Conservation (phyloP, 2,797 vertebrate species). For the Lagodon rhomboides region DNA sequence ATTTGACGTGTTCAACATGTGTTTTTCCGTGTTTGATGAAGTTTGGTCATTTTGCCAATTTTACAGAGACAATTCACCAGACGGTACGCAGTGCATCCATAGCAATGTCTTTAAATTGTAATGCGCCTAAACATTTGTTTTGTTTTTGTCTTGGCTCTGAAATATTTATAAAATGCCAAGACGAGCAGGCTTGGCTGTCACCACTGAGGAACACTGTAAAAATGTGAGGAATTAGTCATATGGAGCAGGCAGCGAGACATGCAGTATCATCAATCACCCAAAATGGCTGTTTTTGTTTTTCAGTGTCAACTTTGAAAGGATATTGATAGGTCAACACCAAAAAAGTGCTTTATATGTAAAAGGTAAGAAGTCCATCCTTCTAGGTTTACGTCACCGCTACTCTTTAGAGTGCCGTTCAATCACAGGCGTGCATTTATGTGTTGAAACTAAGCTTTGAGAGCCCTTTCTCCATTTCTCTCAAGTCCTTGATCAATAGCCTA, state of each 20-base stretch:
- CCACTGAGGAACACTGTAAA: conserved; percentile 23
- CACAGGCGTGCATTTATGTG: not conserved
- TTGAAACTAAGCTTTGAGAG: conserved; percentile 3
- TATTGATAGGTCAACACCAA: conserved; percentile 21
- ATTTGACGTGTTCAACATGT: no score
- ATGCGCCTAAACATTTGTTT: conserved; percentile 37
- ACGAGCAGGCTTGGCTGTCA: conserved; percentile 40
- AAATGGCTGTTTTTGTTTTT: conserved; percentile 19
- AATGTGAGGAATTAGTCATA: conserved; percentile 46
- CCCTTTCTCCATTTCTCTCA: not conserved
- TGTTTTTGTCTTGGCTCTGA: conserved; percentile 27
- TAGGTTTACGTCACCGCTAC: not conserved
- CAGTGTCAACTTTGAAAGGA: conserved; percentile 16
- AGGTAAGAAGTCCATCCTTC: not conserved
- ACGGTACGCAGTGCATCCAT: not conserved
- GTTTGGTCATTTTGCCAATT: no score
- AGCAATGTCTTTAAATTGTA: conserved; percentile 44
- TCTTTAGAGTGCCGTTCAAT: not conserved
- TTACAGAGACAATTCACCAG: no score
- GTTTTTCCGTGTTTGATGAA: no score
- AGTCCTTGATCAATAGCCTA: conserved; percentile 11
- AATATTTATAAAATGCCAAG: conserved; percentile 47
- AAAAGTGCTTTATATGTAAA: conserved; percentile 5
- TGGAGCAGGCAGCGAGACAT: conserved; percentile 28
- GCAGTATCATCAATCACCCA: conserved; percentile 12